Base-by-base conservation (phyloP, 2,797 vertebrate species). In the Micromesistius poutassou region DNA sequence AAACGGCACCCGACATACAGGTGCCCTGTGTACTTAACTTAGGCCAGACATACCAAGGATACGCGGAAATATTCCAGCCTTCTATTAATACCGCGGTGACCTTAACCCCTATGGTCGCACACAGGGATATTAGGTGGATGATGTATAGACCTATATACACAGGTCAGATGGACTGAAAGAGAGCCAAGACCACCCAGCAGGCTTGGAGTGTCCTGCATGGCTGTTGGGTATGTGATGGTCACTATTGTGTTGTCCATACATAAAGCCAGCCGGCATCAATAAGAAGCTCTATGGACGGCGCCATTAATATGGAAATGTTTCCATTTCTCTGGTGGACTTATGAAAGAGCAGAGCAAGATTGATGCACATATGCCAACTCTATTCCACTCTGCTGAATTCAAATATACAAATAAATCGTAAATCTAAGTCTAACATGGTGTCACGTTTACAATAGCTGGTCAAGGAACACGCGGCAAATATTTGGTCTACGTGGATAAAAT, bases 51-150 rank as follows among this genome's bases (percentile, higher is more conserved):
- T 86, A 81, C 80, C 84, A 79, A 50, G 80, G 76, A 83, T 79
- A 36, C 62, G 74, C 79, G 5, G 74, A 77, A 77, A 85, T 81
- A 87, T 85, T 79, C 33, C 74, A 78, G 76, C 68, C 33, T 71
- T 46, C 91, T 91, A 93, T 88, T 89, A 93, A 93, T 93, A 91
- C 83, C 50, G 73, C 38, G 28, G n/a, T 0, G 10, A 83, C 87
- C 86, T 84, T 77, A 83, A 87, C 86, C 85, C 85, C 78, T 76
- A 9, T 68, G 71, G 50, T 75, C 83, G 75, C 71, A 72, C 79
- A 86, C 66, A 74, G 12, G 62, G 25, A n/a, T 68, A 76, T 74
- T 73, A 78, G 82, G 83, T 76, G 74, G 73, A 80, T 88, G 84
- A 91, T 87, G 79, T 81, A 89, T 87, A 80, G 80, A 22, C 66